Evolutionary conservation across 2,113 vertebrate genomes (phyloP).

Genomic region (Podiceps cristatus): DNA sequence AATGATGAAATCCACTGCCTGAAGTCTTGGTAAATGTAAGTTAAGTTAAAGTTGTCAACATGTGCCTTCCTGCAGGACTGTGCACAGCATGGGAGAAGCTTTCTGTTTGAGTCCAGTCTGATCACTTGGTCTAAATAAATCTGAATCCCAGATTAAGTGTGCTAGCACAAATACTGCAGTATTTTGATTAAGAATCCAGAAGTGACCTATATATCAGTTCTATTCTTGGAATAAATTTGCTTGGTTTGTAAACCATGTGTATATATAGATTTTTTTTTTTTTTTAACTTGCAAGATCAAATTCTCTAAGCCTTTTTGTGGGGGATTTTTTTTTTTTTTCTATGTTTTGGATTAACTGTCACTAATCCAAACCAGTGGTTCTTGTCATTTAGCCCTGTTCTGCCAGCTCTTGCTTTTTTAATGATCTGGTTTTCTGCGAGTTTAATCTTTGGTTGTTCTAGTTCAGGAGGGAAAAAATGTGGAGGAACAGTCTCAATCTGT

Average conservation of each 20-base stretch:
- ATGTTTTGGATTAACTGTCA: slow-evolving; percentile 28
- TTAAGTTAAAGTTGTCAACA: not conserved
- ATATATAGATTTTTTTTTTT: not conserved
- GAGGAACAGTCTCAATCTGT: not conserved
- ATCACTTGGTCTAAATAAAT: slow-evolving; percentile 43
- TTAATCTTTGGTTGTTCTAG: slow-evolving; percentile 31
- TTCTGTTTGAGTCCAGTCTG: not conserved
- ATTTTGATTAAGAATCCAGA: slow-evolving; percentile 61
- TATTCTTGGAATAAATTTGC: slow-evolving; percentile 51
- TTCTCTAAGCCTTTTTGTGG: slow-evolving; percentile 5
- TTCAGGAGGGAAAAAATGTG: not conserved
- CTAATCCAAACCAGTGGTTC: slow-evolving; percentile 21
- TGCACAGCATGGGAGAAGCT: not conserved
- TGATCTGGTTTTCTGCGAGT: not conserved
- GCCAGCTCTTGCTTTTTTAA: slow-evolving; percentile 4
- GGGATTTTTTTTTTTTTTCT: not conserved
- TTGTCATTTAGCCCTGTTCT: slow-evolving; percentile 35
- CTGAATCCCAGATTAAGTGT: slow-evolving; percentile 43
- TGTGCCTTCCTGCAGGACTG: not conserved
- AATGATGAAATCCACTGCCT: not conserved
- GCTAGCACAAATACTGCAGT: not conserved
- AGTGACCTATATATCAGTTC: slow-evolving; percentile 44
- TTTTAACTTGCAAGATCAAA: slow-evolving; percentile 40
- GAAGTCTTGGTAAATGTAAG: not conserved
- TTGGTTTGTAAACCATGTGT: slow-evolving; percentile 49